Conservation (phyloP, 2,888 invertebrate genomes). For the Epistrophe grossulariae region DNA sequence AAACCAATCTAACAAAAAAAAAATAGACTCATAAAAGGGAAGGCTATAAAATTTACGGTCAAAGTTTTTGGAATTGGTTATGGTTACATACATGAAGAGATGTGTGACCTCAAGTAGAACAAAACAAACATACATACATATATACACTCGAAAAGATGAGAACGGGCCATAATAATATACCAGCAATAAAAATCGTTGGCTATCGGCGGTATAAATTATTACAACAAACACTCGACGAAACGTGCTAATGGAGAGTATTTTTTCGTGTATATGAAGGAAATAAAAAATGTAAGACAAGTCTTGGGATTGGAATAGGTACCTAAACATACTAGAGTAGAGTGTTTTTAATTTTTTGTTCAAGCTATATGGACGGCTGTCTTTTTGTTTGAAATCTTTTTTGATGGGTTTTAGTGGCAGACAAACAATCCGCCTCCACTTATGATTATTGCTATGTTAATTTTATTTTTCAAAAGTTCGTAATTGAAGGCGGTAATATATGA, state of each 20-base stretch:
- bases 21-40: conserved; percentile 41
- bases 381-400: conserved; percentile 24
- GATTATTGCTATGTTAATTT: conserved; percentile 41
- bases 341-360: conserved; percentile 20
- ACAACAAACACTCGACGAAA: conserved; percentile 42
- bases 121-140: conserved; percentile 24
- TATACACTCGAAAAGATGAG: conserved; percentile 35
- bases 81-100: conserved; percentile 18
- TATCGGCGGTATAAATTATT: conserved; percentile 50
- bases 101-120: conserved; percentile 62
- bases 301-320: neutral
- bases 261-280: conserved; percentile 13
- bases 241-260: conserved; percentile 61
- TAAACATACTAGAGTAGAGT: neutral
- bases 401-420: conserved; percentile 19
- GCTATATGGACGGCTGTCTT: neutral
- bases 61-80: conserved; percentile 20
- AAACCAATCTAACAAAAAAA: neutral
- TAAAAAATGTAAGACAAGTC: conserved; percentile 34
- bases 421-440: conserved; percentile 46
- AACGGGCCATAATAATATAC: conserved; percentile 49
- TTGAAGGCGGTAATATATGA: conserved; percentile 16
- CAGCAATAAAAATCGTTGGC: conserved; percentile 56
- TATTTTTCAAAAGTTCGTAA: conserved; percentile 30
- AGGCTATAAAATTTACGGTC: conserved; percentile 54